These are phyloP conservation scores for Montipora cactus DNA, from an alignment of 64 coral and sea anemone species.

Conservation along the genomic window DNA sequence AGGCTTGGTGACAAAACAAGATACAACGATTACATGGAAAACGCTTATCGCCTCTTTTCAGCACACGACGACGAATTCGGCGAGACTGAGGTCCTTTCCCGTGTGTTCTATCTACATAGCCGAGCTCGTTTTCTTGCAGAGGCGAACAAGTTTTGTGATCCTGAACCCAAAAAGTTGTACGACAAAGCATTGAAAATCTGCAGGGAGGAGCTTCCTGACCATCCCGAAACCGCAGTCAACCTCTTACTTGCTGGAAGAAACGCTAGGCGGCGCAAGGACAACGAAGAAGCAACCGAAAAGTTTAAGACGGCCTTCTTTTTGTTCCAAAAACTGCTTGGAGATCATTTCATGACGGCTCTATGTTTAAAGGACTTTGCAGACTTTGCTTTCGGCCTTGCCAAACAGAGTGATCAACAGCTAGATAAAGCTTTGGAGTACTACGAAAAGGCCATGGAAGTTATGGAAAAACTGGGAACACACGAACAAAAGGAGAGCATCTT, in stretches of 20 bases:
- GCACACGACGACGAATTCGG: background rate
- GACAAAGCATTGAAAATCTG: background rate
- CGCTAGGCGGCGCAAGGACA: background rate
- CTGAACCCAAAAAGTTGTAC: background rate
- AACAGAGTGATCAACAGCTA: too few species aligned
- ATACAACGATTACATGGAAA: too few species aligned
- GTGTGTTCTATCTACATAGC: background rate
- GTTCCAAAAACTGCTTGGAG: background rate
- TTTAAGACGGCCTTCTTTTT: too few species aligned
- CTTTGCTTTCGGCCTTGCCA: background rate
- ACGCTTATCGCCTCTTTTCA: too few species aligned
- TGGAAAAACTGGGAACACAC: too few species aligned
- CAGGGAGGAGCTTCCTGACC: background rate
- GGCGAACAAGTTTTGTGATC: accelerated
- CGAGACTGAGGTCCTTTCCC: background rate
- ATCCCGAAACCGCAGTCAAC: background rate
- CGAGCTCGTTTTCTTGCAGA: background rate
- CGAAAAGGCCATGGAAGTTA: too few species aligned
- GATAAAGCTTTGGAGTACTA: too few species aligned
- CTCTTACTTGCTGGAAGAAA: background rate
- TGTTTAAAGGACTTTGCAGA: slow-evolving; percentile 33
- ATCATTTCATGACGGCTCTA: slow-evolving; percentile 31
- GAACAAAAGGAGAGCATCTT: too few species aligned
- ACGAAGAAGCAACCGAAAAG: background rate
- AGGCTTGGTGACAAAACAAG: too few species aligned